Evolutionary conservation across 2,113 vertebrate species (phyloP), one percentile per base, ranked within the genome.

Genomic region (zebrafish (Danio rerio)): DNA sequence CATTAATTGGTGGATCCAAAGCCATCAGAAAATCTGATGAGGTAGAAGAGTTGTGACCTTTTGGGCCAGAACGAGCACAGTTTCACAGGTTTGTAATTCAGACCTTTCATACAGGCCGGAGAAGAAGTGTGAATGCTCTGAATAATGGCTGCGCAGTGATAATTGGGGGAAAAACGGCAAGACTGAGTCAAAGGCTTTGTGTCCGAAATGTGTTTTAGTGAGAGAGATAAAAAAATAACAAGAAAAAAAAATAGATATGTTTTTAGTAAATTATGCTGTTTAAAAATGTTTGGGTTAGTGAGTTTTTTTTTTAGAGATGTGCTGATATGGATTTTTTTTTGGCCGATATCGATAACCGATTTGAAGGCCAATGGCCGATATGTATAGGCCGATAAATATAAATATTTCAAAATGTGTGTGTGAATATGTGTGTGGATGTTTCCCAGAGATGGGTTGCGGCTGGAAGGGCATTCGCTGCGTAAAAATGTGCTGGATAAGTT

Each of bases 1-100:
- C n/a, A 15, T n/a, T 84, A 84, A 80, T 84, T 84, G 82, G 76
- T 31, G 45, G 69, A 72, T 47, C 21, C 52, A 55, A 40, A 40
- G 58, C 3, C 16, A 63, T 77, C 50, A 56, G n/a, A 68, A 49
- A 74, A 53, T 69, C 21, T 76, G 66, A 53, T 59, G 18, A 49
- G 16, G 63, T 70, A 21, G 43, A 74, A 50, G 15, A 59, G 20
- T 11, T 52, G 43, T 31, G 56, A 74, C 47, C 78, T 84, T 53
- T 47, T 58, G 58, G 49, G 59, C 15, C 13, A 63, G 58, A 73
- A 43, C 18, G 59, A 53, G 53, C 55, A 74, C 47, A 53, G 45
- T 78, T 78, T 78, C 58, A 78, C 75, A 47, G 52, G 52, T 82
- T 74, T 65, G 50, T 58, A 5, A 49, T 21, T 58, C 21, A 52